A percentile compares a stretch with the other conserved stretches of the same genome.
Conservation (phyloP, 1,140 invertebrate genomes). For the Apocrypta bakeri region DNA sequence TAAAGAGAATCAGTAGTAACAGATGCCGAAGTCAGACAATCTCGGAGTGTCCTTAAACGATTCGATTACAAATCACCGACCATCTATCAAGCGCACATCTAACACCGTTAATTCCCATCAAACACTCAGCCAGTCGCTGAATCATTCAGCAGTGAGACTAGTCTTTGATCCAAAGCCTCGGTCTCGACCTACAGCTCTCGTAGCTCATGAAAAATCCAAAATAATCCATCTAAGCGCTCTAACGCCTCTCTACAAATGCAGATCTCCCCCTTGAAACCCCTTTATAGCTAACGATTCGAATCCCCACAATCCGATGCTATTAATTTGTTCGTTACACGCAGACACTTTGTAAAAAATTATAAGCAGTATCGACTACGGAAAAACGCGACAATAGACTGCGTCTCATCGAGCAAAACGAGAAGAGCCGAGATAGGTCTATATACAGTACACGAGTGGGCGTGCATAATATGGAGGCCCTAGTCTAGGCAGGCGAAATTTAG, state of each 20-base stretch:
- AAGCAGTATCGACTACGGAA: too few species aligned
- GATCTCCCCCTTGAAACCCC: constrained; percentile 36
- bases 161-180: background rate
- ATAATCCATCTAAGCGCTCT: constrained; percentile 40
- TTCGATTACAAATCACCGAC: background rate
- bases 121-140: background rate
- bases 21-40: background rate
- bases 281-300: too few species aligned
- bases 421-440: background rate
- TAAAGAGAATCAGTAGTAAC: background rate
- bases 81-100: background rate
- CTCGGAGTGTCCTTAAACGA: background rate
- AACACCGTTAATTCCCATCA: background rate
- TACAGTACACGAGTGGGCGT: constrained; percentile 67
- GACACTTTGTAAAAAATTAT: too few species aligned
- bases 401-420: background rate
- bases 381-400: background rate
- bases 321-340: too few species aligned
- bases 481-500: constrained; percentile 56
- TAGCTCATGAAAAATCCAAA: constrained; percentile 49
- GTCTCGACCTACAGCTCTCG: constrained; percentile 10
- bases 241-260: constrained; percentile 36
- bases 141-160: background rate
- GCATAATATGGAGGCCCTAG: constrained; percentile 72
- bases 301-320: too few species aligned